Conservation (phyloP, 1,140 invertebrate species). For the Oncopodura yosiiana region DNA sequence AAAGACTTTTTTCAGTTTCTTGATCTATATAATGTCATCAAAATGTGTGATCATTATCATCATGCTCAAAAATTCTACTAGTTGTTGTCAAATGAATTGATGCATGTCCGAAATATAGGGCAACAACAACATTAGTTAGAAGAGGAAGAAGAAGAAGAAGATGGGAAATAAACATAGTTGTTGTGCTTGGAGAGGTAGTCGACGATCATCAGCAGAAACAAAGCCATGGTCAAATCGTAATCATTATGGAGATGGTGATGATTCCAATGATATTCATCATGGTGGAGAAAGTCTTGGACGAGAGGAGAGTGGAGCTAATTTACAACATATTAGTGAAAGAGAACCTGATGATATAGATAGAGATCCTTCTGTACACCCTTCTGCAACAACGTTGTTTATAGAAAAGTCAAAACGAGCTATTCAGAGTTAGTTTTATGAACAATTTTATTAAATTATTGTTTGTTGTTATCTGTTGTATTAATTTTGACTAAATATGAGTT, state of each 20-base stretch:
- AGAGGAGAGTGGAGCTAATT: conserved; percentile 71
- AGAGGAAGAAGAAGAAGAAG: too few species aligned
- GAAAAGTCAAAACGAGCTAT: conserved; percentile 82
- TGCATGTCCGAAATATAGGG: too few species aligned
- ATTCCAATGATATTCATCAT: conserved; percentile 40
- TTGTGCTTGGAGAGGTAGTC: conserved; percentile 46
- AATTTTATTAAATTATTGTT: neutral
- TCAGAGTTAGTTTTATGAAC: conserved; percentile 53
- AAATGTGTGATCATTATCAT: too few species aligned
- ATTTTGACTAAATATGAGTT: conserved; percentile 1
- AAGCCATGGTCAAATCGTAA: conserved; percentile 47
- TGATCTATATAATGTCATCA: too few species aligned
- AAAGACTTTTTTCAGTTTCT: too few species aligned
- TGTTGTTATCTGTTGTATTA: neutral
- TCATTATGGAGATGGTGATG: conserved; percentile 37
- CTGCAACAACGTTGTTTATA: conserved; percentile 89
- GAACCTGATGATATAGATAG: conserved; percentile 88
- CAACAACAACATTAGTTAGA: too few species aligned
- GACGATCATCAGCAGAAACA: conserved; percentile 5
- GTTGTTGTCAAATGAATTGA: too few species aligned
- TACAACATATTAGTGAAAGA: conserved; percentile 96
- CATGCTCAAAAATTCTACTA: too few species aligned
- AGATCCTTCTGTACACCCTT: conserved; percentile 93
- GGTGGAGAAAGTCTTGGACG: conserved; percentile 37
- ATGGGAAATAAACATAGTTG: conserved; percentile 72